A percentile compares a stretch with the other conserved stretches of the same genome.
phyloP scores from a whole-genome alignment of 2,113 vertebrate genomes.

The Sylvilagus bachmani region DNA sequence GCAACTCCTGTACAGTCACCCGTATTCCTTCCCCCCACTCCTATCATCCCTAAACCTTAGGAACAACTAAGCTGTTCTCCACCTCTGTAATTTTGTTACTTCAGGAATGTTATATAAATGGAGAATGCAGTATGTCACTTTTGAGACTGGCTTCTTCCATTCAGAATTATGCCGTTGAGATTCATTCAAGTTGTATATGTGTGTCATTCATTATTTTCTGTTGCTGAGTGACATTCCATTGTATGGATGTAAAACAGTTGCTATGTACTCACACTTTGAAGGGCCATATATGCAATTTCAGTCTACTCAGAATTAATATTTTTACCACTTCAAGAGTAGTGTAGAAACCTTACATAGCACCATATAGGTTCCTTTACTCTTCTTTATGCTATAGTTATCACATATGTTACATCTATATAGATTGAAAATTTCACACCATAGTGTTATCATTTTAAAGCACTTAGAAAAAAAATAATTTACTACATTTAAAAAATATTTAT shows the following conservation, averaged over 20 bases:
- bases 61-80: background rate
- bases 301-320: constrained; percentile 18
- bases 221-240: background rate
- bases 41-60: background rate
- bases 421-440: background rate
- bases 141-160: background rate
- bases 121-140: background rate
- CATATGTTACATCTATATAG: background rate
- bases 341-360: background rate
- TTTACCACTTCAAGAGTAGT: background rate
- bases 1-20: background rate
- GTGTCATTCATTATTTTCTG: background rate
- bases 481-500: constrained; percentile 12
- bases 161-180: background rate
- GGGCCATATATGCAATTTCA: background rate
- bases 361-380: background rate
- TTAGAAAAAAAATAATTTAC: background rate
- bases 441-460: background rate
- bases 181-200: background rate
- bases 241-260: background rate
- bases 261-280: background rate
- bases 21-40: background rate
- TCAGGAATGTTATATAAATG: background rate
- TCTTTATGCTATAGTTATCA: background rate
- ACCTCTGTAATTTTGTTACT: background rate